phyloP scores from a whole-genome alignment of 37 sponge, comb jelly and placozoan species.

The Cliona cf. orientalis region DNA sequence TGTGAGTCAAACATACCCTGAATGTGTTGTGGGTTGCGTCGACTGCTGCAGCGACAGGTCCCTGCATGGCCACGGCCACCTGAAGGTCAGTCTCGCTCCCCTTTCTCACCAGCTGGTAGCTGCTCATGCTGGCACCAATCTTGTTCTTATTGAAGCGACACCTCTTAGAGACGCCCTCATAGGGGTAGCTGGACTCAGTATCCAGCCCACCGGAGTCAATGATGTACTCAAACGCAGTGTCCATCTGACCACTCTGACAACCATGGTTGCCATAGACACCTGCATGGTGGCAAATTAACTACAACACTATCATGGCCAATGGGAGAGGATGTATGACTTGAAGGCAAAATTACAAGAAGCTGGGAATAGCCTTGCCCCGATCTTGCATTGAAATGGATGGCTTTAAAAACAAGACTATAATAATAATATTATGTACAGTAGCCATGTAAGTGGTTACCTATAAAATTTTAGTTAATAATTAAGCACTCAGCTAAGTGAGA shows the following conservation, averaged over 20 bases:
- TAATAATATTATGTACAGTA: no score
- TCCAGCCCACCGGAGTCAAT: constrained; percentile 78
- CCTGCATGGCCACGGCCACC: constrained; percentile 75
- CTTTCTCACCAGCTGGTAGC: constrained; percentile 27
- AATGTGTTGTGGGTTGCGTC: constrained; percentile 78
- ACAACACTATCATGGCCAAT: neutral
- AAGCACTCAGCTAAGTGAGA: no score
- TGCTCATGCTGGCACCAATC: constrained; percentile 39
- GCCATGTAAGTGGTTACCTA: no score
- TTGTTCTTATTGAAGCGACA: constrained; percentile 62
- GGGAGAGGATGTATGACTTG: neutral
- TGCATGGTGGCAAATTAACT: constrained; percentile 8
- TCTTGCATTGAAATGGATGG: no score
- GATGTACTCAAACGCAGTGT: constrained; percentile 78
- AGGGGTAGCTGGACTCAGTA: constrained; percentile 85
- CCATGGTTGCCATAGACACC: constrained; percentile 86
- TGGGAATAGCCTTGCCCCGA: no score
- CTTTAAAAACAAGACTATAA: no score
- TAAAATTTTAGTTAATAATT: no score
- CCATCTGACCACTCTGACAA: constrained; percentile 86
- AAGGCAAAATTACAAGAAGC: no score
- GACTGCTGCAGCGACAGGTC: constrained; percentile 80
- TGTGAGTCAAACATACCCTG: constrained; percentile 65
- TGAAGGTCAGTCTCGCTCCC: constrained; percentile 75
- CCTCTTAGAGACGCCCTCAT: constrained; percentile 39